Conservation (phyloP, 2,113 vertebrate genomes). For the Prinia subflava region DNA sequence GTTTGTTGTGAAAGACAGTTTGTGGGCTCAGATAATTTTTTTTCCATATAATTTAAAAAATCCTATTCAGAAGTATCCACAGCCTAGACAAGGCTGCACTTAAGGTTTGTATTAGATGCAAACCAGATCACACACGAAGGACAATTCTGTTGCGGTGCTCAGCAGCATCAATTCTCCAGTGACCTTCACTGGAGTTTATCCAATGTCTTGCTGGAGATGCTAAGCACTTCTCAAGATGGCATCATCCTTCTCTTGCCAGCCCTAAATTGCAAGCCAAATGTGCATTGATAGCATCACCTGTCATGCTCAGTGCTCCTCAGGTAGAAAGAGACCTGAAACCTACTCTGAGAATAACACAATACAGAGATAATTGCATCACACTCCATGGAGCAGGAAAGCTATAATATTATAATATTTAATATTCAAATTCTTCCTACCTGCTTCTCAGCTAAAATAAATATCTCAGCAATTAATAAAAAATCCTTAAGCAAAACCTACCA, state of each 20-base stretch:
- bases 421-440: background rate
- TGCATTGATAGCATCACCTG: background rate
- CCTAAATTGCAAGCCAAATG: background rate
- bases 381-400: background rate
- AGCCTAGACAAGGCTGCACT: background rate
- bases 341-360: background rate
- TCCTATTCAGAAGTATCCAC: background rate
- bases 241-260: background rate
- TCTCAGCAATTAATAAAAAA: background rate
- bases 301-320: background rate
- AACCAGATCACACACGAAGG: fast-evolving
- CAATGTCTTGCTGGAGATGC: conserved; percentile 11
- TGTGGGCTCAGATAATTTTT: background rate
- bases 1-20: background rate
- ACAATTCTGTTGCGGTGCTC: background rate
- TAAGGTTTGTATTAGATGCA: background rate
- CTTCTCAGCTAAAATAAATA: background rate
- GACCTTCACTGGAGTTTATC: background rate
- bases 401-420: background rate
- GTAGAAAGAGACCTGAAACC: background rate
- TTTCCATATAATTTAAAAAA: background rate
- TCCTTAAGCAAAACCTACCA: background rate
- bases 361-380: background rate
- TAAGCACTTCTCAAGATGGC: conserved; percentile 24
- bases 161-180: background rate